phyloP scores from a whole-genome alignment of 2,113 vertebrate genomes.

The Octodon degus region DNA sequence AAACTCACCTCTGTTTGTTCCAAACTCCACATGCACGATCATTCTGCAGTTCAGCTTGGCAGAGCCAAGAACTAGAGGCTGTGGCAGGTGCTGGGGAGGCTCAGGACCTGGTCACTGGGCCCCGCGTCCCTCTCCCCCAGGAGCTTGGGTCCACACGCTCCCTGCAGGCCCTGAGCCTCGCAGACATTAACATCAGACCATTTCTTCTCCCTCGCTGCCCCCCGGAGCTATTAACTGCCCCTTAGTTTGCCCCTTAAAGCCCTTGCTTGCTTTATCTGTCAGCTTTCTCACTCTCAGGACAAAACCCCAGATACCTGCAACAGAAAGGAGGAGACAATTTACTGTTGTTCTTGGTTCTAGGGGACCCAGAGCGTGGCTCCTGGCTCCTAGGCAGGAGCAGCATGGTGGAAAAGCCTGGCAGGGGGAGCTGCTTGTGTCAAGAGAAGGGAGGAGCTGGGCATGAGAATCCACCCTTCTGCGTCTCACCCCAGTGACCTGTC shows the following conservation, averaged over 20 bases:
- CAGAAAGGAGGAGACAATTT: neutral
- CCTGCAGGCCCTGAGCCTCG: neutral
- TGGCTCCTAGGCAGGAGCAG: neutral
- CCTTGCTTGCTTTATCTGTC: neutral
- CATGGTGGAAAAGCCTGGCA: neutral
- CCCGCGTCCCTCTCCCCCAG: too few relatives aligned
- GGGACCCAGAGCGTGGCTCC: neutral
- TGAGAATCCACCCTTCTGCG: neutral
- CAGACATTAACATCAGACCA: neutral
- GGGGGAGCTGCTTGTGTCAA: neutral
- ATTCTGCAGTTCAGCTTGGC: rapidly evolving
- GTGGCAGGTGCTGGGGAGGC: too few relatives aligned
- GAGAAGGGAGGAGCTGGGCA: neutral
- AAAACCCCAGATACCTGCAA: neutral
- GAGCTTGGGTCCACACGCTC: neutral
- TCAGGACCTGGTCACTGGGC: neutral
- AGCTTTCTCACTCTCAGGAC: neutral
- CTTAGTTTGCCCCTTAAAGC: neutral
- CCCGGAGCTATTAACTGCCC: neutral
- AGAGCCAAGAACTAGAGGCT: neutral
- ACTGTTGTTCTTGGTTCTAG: neutral
- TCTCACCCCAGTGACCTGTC: neutral
- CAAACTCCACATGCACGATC: neutral
- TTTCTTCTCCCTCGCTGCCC: neutral
- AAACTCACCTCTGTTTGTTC: neutral